These are phyloP conservation scores for Diarsia dahlii DNA, from an alignment of 2,888 invertebrate species.

Conservation along the genomic window DNA sequence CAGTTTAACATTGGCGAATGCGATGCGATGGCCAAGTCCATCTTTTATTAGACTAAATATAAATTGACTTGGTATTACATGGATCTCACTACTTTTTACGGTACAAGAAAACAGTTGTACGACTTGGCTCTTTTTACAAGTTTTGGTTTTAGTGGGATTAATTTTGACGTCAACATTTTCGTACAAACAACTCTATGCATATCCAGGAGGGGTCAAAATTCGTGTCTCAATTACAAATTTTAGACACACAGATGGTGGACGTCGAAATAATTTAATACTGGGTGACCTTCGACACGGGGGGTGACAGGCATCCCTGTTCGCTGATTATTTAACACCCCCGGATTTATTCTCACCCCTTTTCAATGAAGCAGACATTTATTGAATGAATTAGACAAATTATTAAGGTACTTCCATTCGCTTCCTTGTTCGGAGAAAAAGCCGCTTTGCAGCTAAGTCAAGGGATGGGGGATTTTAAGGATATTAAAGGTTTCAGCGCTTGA, in stretches of 20 bases:
- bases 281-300: constrained; percentile 49
- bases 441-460: neutral
- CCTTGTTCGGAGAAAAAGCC: constrained; percentile 13
- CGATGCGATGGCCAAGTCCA: too few species aligned
- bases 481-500: constrained; percentile 11
- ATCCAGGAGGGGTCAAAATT: constrained; percentile 49
- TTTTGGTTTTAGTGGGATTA: too few species aligned
- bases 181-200: constrained; percentile 31
- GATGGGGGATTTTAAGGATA: neutral
- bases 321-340: constrained; percentile 63
- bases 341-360: constrained; percentile 67
- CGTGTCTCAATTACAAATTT: constrained; percentile 64
- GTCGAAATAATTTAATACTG: constrained; percentile 65
- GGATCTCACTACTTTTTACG: too few species aligned
- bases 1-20: too few species aligned
- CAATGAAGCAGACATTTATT: constrained; percentile 59
- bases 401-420: constrained; percentile 36
- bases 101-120: too few species aligned
- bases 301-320: constrained; percentile 44
- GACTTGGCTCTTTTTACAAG: too few species aligned
- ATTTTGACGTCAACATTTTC: too few species aligned
- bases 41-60: too few species aligned
- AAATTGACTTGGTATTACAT: too few species aligned
- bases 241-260: constrained; percentile 60
- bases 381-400: constrained; percentile 62